Base-by-base conservation (phyloP, 2,113 vertebrate genomes). In the Stegostoma tigrinum region DNA sequence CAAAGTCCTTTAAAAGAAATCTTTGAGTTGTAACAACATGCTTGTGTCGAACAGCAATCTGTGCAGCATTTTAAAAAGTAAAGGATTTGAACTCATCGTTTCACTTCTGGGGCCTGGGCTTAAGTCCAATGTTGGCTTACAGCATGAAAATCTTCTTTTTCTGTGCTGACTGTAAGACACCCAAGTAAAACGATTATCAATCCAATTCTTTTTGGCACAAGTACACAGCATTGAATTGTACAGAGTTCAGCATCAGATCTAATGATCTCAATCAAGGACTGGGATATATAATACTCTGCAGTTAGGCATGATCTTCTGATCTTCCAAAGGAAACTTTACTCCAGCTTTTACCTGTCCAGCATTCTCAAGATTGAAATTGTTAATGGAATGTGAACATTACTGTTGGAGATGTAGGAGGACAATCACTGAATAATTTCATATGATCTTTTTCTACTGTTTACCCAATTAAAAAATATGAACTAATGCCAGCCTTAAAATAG, bases 171-270 rank as follows among this genome's bases (percentile, higher is more conserved):
- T 64, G 55, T 91, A n/a, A 61, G 64, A 55, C 23, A 55, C 23
- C 24, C 85, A 48, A 87, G 24, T 87, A 87, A 87, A 87, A 87
- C 52, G 7, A 87, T 87, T 87, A 87, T 87, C 85, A 87, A 55
- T 55, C 45, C 23, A 87, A 4, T 52, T 55, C 48, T 24, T 30
- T 24, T 87, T 87, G 45, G 85, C 42, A 52, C 45, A 87, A 55
- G 85, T 52, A 8, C 48, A 87, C 45, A 52, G 45, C 48, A 87
- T 87, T 87, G 48, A 87, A 87, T 87, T 87, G 45, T 48, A 55
- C 83, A 85, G 23, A 55, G 85, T 55, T 87, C 85, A 87, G 45
- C 85, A 52, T 55, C 45, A 27, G 27, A 24, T 48, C 52, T 87
- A 14, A 27, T 45, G 52, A 52, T 48, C 45, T 55, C 85, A 8